Evolutionary conservation across 37 sponge, comb jelly and placozoan genomes (phyloP).

Genomic region (Bolinopsis microptera): DNA sequence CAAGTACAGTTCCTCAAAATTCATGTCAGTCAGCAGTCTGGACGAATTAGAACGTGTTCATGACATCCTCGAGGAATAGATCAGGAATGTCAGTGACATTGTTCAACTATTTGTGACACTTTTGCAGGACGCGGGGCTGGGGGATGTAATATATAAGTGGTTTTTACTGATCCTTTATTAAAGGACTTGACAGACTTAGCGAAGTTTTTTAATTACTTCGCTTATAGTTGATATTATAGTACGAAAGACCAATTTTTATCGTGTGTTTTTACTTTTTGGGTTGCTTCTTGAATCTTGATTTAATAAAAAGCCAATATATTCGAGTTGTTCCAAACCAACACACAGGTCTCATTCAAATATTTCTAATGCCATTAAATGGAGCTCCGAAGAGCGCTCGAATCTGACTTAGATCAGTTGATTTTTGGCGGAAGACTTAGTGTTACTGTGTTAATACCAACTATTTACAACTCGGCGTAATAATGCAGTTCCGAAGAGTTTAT

Average conservation of each 20-base stretch:
- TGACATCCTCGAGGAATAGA: conserved; percentile 11
- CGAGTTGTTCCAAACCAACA: too few species aligned
- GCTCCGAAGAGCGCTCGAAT: too few species aligned
- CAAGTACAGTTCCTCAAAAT: conserved; percentile 87
- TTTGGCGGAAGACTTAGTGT: too few species aligned
- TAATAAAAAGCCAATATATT: too few species aligned
- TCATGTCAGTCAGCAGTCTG: conserved; percentile 68
- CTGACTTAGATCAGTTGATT: too few species aligned
- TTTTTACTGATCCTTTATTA: background rate
- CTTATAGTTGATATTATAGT: too few species aligned
- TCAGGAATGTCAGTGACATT: background rate
- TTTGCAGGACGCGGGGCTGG: background rate
- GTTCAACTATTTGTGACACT: background rate
- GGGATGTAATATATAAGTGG: background rate
- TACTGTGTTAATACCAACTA: too few species aligned
- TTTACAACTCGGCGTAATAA: too few species aligned
- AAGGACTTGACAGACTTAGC: background rate
- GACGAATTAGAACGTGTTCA: conserved; percentile 4
- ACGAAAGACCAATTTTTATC: background rate
- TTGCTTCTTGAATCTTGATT: background rate
- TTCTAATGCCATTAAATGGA: too few species aligned
- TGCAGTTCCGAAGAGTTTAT: background rate
- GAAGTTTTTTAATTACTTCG: too few species aligned
- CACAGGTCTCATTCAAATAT: too few species aligned
- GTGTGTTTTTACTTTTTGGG: background rate